A percentile compares a stretch with the other conserved stretches of the same genome.
Evolutionary conservation across 1,140 invertebrate genomes (phyloP).

Genomic region (Cotesia typhae): DNA sequence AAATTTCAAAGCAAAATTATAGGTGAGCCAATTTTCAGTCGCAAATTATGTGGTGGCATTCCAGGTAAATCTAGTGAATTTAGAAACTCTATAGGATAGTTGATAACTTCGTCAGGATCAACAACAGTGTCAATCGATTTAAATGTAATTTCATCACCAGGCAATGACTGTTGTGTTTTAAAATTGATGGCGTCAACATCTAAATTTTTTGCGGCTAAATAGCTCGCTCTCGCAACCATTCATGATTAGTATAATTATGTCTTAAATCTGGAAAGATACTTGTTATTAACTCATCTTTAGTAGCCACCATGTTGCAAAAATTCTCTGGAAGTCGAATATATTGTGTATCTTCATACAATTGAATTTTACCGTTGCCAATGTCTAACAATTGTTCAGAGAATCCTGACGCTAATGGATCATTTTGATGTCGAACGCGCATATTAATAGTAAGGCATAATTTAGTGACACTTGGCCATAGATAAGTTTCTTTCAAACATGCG

Average conservation of each 20-base stretch:
- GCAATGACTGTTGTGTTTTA: background rate
- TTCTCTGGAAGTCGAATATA: too few relatives aligned
- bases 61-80: constrained; percentile 55
- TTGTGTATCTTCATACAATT: too few relatives aligned
- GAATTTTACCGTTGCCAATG: too few relatives aligned
- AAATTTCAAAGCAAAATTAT: constrained; percentile 62
- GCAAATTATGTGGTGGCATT: constrained; percentile 56
- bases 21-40: constrained; percentile 58
- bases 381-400: too few relatives aligned
- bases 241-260: constrained; percentile 43
- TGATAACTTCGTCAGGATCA: too few relatives aligned
- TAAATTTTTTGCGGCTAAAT: constrained; percentile 47
- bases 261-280: constrained; percentile 49
- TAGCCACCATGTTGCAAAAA: constrained; percentile 49
- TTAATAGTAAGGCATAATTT: too few relatives aligned
- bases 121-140: too few relatives aligned
- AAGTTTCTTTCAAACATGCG: constrained; percentile 4
- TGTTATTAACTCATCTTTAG: constrained; percentile 52
- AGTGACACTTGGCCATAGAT: too few relatives aligned
- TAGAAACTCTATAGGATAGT: background rate
- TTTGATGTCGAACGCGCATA: too few relatives aligned
- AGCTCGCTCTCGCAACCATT: constrained; percentile 53
- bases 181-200: constrained; percentile 53
- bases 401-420: too few relatives aligned
- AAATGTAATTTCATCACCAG: too few relatives aligned